Base-by-base conservation (phyloP, 2,888 invertebrate genomes). In the Agrotis clavis region DNA sequence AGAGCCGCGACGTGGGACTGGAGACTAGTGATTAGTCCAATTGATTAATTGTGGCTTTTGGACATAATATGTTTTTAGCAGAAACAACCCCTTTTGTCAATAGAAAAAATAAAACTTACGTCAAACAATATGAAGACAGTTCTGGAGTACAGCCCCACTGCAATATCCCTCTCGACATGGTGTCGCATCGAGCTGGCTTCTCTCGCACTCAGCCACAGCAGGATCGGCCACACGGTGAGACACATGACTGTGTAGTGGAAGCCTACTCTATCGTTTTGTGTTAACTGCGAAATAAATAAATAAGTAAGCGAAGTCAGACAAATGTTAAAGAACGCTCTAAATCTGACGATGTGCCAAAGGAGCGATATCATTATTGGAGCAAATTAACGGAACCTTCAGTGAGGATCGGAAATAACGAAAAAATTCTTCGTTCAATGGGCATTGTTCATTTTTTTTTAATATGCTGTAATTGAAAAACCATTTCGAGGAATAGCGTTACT, bases 161-260 rank as follows among this genome's bases (percentile, higher is more conserved):
- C 97, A 63, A 99, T 97, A 88, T 99, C 99, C 66, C 98, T 96
- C 89, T 98, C 98, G 0, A 98, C 97, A 81, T 98, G 97, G 6
- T 94, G 96, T 13, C 97, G 94, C 92, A 97, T 95, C 7, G 96
- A 93, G 83, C 95, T 93, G n/a, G 97, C 95, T 83, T 97, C 97
- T 14, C 96, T 93, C 57, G 97, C 94, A 25, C 97, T 96, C 75
- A 97, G 94, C 87, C 97, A 96, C 87, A 98, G 94, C 47, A 98
- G 91, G 13, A 98, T 91, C 0, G 99, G 99, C 98, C 98, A 98
- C 60, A 97, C 97, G 5, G 97, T 97, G 54, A 99, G 90, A 61
- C 98, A 98, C 97, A 98, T 97, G 77, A 98, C 97, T 35, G 98
- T 97, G 92, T 98, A 98, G 91, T 99, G 98, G 91, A 98, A 98